Conservation (phyloP, 2,113 vertebrate genomes). For the Baryphthengus martii region DNA sequence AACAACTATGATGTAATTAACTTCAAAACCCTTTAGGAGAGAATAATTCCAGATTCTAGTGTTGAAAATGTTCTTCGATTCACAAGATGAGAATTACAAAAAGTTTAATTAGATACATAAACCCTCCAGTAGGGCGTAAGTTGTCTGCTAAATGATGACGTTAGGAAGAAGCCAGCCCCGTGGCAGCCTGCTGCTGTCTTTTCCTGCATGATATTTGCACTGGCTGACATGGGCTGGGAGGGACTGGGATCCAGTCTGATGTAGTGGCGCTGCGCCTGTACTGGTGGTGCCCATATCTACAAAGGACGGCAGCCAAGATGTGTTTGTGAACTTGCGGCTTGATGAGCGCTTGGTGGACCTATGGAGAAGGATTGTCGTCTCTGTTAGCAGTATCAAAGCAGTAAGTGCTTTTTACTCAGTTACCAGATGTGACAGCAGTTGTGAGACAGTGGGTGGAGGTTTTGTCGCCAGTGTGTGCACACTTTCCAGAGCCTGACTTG, state of each 20-base stretch:
- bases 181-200: background rate
- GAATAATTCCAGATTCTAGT: slow-evolving; percentile 27
- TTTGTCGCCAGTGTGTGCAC: accelerated
- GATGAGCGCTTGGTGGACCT: background rate
- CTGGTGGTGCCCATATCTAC: background rate
- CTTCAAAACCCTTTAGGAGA: slow-evolving; percentile 52
- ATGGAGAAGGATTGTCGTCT: background rate
- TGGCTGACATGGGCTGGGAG: background rate
- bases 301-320: background rate
- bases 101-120: slow-evolving; percentile 41
- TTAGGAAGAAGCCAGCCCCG: background rate
- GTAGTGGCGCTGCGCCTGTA: background rate
- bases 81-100: slow-evolving; percentile 26
- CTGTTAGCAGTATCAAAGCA: background rate
- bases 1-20: slow-evolving; percentile 51
- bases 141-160: background rate
- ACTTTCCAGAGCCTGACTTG: background rate
- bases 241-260: accelerated
- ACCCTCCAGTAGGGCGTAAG: slow-evolving; percentile 5
- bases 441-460: background rate
- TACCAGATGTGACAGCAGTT: accelerated
- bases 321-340: background rate
- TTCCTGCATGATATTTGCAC: accelerated
- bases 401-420: background rate
- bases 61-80: slow-evolving; percentile 7